Evolutionary conservation across 2,888 invertebrate species (phyloP), one percentile per base, ranked within the genome.

Genomic region (Ophioninae sp.): DNA sequence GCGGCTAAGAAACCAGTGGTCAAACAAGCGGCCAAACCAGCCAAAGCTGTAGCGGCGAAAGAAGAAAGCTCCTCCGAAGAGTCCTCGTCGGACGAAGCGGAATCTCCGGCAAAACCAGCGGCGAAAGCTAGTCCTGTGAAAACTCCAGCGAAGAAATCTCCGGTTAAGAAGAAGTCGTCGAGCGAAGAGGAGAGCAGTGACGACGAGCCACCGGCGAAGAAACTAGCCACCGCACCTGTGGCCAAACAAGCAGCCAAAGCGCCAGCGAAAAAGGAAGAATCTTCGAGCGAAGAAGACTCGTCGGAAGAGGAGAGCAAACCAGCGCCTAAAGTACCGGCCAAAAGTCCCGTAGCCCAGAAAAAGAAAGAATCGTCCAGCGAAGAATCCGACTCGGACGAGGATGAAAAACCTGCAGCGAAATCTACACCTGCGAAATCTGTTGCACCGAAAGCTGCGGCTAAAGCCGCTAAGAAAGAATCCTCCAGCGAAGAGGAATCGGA

Each of bases 281-380:
- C 89, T 9, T 89, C 89, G 5, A 89, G 87, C 22, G 88, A 88
- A 6, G 88, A 90, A 39, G 92, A 92, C n/a, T 91, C 91, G 68
- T 91, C 91, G 59, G 90, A 91, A 7, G 93, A 94, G 83, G 93
- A 93, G 44, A 91, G 92, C 51, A 87, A 91, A 84, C 77, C 86
- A 7, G 67, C 67, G 44, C 64, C 78, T 0, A 85, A 85, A 68
- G 41, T 58, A 51, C 51, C 39, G 37, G 73, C 81, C 17, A 86
- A 87, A 63, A 56, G 65, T 37, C 56, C 75, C 6, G 63, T 71
- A 17, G 30, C 8, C 9, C 87, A 39, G 6, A 44, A 68, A n/a
- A 83, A 90, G 71, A 73, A 91, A 80, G 79, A 91, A 82, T 92
- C 92, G 59, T 92, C 92, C 41, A 91, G 91, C 73, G 93, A 91